Evolutionary conservation across 2,888 invertebrate species (phyloP).

Genomic region (Sycophila texana): DNA sequence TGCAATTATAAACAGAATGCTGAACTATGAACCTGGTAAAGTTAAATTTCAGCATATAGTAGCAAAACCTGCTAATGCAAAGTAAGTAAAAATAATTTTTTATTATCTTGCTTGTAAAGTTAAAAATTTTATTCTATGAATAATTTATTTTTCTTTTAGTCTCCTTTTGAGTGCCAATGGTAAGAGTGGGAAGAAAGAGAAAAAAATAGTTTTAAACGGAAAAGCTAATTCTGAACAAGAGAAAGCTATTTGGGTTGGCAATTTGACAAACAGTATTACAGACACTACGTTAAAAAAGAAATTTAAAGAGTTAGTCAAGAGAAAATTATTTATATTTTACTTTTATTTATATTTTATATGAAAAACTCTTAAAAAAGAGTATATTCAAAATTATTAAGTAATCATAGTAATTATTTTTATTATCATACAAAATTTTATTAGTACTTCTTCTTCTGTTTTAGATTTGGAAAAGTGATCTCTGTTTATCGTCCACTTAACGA

Average conservation of each 20-base stretch:
- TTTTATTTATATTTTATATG: neutral
- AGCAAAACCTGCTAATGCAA: neutral
- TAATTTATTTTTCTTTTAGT: neutral
- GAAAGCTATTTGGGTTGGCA: constrained; percentile 57
- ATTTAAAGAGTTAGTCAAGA: constrained; percentile 53
- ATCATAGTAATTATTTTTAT: neutral
- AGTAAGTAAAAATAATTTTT: constrained; percentile 8
- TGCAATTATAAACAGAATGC: constrained; percentile 61
- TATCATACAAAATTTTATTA: neutral
- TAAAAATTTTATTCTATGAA: neutral
- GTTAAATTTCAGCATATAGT: constrained; percentile 7
- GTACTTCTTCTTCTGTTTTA: constrained; percentile 15
- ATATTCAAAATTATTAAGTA: neutral
- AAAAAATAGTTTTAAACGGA: neutral
- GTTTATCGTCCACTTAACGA: constrained; percentile 25
- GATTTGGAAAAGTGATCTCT: constrained; percentile 51
- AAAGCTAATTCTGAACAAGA: constrained; percentile 22
- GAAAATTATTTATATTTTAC: neutral
- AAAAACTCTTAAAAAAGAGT: neutral
- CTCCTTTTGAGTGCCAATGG: neutral
- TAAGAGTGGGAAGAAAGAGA: constrained; percentile 5
- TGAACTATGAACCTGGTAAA: constrained; percentile 54
- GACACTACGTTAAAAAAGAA: constrained; percentile 50
- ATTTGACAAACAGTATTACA: constrained; percentile 47
- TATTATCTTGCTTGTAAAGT: neutral